phyloP scores from a whole-genome alignment of 2,888 invertebrate species.

The Tuberolachnus salignus region DNA sequence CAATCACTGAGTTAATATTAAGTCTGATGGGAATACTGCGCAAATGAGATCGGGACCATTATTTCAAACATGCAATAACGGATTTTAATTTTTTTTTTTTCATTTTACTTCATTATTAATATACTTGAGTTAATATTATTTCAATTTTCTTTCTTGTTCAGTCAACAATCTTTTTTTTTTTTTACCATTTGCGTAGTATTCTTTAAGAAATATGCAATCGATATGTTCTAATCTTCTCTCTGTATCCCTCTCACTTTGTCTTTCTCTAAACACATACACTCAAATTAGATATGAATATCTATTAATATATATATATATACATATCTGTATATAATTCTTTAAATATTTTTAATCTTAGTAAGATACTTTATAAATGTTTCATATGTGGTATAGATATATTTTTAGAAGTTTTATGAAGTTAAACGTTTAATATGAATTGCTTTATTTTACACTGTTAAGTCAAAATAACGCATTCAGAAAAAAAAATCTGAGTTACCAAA shows the following conservation, averaged over 20 bases:
- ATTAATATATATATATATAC: neutral
- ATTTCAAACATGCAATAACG: constrained; percentile 45
- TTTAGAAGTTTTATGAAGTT: constrained; percentile 13
- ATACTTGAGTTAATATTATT: constrained; percentile 23
- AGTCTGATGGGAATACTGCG: constrained; percentile 52
- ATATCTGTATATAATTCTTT: neutral
- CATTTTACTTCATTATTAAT: constrained; percentile 11
- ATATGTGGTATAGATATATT: constrained; percentile 27
- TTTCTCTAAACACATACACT: constrained; percentile 1
- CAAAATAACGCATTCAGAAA: constrained; percentile 33
- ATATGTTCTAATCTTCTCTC: neutral
- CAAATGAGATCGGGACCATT: constrained; percentile 54
- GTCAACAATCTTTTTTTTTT: no score
- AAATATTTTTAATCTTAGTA: neutral
- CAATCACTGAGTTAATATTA: constrained; percentile 54
- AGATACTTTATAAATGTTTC: neutral
- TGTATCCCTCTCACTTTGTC: neutral
- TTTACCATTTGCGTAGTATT: constrained; percentile 44
- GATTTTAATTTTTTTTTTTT: no score
- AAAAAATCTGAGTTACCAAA: constrained; percentile 44
- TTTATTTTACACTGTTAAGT: constrained; percentile 27
- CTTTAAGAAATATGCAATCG: constrained; percentile 38
- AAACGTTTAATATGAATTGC: constrained; percentile 18
- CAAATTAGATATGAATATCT: constrained; percentile 2
- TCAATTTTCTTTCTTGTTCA: neutral